Conservation (phyloP, 2,888 invertebrate genomes). For the Hofmannophila pseudospretella region DNA sequence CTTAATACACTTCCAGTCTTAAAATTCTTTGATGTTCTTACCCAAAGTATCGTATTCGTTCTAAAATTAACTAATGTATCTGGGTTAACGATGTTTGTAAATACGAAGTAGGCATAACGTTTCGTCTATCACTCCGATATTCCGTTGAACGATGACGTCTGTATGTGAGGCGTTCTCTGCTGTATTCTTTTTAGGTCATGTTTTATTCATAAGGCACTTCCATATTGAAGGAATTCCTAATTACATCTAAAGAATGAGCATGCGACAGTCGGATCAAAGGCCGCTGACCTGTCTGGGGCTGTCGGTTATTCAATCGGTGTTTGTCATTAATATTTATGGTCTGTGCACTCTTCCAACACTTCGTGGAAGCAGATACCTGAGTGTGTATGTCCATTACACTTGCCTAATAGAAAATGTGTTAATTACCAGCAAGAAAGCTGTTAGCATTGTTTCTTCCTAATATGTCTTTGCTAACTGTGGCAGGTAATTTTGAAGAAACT, state of each 20-base stretch:
- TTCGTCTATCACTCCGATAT: slow-evolving; percentile 18
- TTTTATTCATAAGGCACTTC: slow-evolving; percentile 47
- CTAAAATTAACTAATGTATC: slow-evolving; percentile 33
- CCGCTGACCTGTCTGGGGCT: slow-evolving; percentile 59
- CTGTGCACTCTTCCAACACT: slow-evolving; percentile 53
- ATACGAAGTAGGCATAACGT: slow-evolving; percentile 22
- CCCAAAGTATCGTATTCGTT: slow-evolving; percentile 22
- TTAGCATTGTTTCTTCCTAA: slow-evolving; percentile 3
- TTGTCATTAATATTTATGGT: slow-evolving; percentile 74
- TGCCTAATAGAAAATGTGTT: slow-evolving; percentile 29
- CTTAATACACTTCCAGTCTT: too few relatives aligned
- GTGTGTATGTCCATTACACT: slow-evolving; percentile 54
- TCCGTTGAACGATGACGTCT: slow-evolving; percentile 29
- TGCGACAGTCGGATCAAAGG: slow-evolving; percentile 61
- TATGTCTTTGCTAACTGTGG: neutral
- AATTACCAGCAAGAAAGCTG: slow-evolving; percentile 25
- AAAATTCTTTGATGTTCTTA: too few relatives aligned
- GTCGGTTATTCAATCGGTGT: slow-evolving; percentile 55
- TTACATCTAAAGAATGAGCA: slow-evolving; percentile 53
- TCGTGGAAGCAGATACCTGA: slow-evolving; percentile 55
- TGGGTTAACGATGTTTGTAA: slow-evolving; percentile 46
- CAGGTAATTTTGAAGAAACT: neutral
- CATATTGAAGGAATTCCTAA: slow-evolving; percentile 45
- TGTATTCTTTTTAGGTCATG: slow-evolving; percentile 27
- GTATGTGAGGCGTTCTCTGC: slow-evolving; percentile 22